Evolutionary conservation across 2,888 invertebrate genomes (phyloP), one percentile per base, ranked within the genome.

Genomic region (Listrodromus nycthemerus): DNA sequence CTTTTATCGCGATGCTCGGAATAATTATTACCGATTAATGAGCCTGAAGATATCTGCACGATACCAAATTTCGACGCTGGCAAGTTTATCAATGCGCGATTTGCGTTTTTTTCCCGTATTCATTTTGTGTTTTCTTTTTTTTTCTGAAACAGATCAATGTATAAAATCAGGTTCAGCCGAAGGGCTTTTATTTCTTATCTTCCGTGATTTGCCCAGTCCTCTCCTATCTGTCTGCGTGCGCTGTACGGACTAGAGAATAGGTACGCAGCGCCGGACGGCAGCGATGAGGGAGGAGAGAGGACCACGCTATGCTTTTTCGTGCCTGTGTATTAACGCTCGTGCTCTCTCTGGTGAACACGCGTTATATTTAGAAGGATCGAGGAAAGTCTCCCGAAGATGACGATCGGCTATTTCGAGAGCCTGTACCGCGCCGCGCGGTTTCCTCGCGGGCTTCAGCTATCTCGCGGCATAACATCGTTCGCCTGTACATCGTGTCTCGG

Each of bases 391-490:
- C 74, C 80, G 82, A 86, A 86, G 86, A 87, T 87, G 89, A 87
- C 88, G 88, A 88, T 89, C 86, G 67, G 89, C 90, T 91, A 90
- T 91, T 91, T 90, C 87, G 86, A 88, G 89, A 87, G 55, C 69
- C 63, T 74, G 83, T 80, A 63, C 83, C 73, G 48, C 83, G 41
- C 41, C 41, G 41, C 52, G 41, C 52, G 45, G 61, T 77, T 71
- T 74, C 80, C 73, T 71, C 73, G 48, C 67, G 67, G 66, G 84
- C 81, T 82, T 70, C 48, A 71, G 73, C 78, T 67, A 80, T 76
- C 71, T 41, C 65, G 41, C 67, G 33, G n/a, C 24, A 37, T 45
- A 55, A 21, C 69, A 45, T 55, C 63, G 4, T 67, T 45, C 55
- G 27, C 41, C 21, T 24, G 58, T 52, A 74, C 24, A 55, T 30